These are phyloP conservation scores for Drosophila lini DNA, from an alignment of 1,140 invertebrate species.

Conservation along the genomic window DNA sequence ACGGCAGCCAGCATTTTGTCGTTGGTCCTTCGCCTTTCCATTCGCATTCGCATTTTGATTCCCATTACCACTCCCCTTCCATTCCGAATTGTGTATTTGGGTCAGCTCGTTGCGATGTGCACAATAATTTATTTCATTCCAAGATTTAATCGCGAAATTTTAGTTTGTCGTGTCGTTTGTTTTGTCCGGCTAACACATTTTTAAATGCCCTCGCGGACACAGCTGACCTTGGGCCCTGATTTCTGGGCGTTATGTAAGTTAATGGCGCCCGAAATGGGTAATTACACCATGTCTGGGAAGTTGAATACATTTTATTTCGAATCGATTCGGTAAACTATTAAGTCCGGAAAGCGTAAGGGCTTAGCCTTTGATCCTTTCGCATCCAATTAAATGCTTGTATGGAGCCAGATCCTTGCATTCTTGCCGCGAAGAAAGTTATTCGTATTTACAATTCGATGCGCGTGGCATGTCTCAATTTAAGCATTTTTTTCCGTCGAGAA, in stretches of 20 bases:
- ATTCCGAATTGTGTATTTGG: conserved; percentile 58
- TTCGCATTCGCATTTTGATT: conserved; percentile 43
- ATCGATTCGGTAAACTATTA: conserved; percentile 7
- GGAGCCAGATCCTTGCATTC: conserved; percentile 5
- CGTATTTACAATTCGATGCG: conserved; percentile 39
- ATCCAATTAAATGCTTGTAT: conserved; percentile 6
- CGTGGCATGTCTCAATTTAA: conserved; percentile 28
- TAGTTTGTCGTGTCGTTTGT: conserved; percentile 55
- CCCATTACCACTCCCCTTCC: conserved; percentile 16
- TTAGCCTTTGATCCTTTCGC: conserved; percentile 5
- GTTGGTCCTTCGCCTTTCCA: conserved; percentile 36
- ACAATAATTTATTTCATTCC: conserved; percentile 74
- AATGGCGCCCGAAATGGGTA: conserved; percentile 22
- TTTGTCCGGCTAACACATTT: conserved; percentile 49
- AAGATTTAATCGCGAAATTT: conserved; percentile 66
- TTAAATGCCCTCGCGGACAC: conserved; percentile 50
- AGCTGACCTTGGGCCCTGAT: conserved; percentile 62
- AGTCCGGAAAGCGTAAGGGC: background rate
- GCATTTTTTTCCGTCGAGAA: conserved; percentile 10
- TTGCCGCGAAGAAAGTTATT: conserved; percentile 8
- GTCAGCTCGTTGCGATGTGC: conserved; percentile 69
- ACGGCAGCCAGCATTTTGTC: conserved; percentile 35
- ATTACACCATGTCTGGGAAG: conserved; percentile 32
- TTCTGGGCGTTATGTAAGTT: conserved; percentile 46
- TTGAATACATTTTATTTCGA: conserved; percentile 17